A percentile compares a stretch with the other conserved stretches of the same genome.
Conservation (phyloP, 2,888 invertebrate genomes). For the Drosophila neotestacea region DNA sequence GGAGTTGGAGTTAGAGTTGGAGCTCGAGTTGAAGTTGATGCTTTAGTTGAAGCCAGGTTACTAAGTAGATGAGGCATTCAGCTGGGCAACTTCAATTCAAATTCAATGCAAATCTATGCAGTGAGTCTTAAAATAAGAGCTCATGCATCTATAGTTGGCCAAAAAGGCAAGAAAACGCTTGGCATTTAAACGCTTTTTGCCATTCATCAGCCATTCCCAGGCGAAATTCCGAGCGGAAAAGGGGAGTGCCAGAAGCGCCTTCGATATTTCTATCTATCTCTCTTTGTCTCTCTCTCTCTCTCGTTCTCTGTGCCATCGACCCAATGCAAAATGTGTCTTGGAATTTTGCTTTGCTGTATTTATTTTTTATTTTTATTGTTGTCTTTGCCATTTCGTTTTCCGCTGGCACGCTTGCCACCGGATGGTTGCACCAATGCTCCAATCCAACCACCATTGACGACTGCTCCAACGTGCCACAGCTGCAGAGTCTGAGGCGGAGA, state of each 20-base stretch:
- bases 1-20: neutral
- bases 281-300: neutral
- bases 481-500: conserved; percentile 19
- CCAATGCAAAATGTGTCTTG: conserved; percentile 50
- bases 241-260: conserved; percentile 70
- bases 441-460: conserved; percentile 28
- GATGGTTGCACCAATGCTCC: conserved; percentile 52
- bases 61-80: conserved; percentile 42
- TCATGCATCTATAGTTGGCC: conserved; percentile 46
- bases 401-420: conserved; percentile 48
- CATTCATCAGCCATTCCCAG: conserved; percentile 46
- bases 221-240: conserved; percentile 60
- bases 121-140: conserved; percentile 40
- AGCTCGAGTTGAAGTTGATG: neutral
- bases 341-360: conserved; percentile 52
- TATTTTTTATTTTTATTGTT: conserved; percentile 41
- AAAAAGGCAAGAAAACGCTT: conserved; percentile 50
- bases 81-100: conserved; percentile 19
- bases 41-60: neutral
- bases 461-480: conserved; percentile 44
- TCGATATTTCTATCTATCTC: conserved; percentile 25
- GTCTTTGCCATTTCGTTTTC: conserved; percentile 59
- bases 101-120: conserved; percentile 39
- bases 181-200: conserved; percentile 65
- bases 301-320: conserved; percentile 4